Conservation (phyloP, 2,797 vertebrate species). For the Enteromius treurensis region DNA sequence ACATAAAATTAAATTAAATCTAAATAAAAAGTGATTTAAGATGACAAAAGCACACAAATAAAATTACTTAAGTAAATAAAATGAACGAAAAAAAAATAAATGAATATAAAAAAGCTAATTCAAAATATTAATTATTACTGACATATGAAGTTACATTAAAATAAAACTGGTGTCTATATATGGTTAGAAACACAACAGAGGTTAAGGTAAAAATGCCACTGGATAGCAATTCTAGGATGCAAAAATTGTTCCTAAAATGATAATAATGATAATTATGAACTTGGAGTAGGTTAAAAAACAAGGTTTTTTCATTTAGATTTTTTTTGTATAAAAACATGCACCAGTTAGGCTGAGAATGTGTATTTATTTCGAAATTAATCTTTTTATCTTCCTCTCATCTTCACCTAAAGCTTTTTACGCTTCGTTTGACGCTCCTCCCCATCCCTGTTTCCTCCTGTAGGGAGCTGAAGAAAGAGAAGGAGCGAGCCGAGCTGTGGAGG, state of each 20-base stretch:
- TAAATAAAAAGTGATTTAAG: background rate
- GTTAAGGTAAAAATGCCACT: background rate
- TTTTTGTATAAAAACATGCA: background rate
- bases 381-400: background rate
- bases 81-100: background rate
- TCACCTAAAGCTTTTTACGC: background rate
- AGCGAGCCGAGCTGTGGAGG: constrained; percentile 86
- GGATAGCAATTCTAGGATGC: background rate
- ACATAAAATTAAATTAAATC: background rate
- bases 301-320: background rate
- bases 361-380: background rate
- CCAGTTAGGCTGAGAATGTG: background rate
- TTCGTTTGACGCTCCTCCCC: background rate
- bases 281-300: background rate
- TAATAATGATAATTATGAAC: background rate
- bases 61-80: background rate
- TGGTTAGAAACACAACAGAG: background rate
- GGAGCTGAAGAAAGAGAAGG: constrained; percentile 86
- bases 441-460: constrained; percentile 64
- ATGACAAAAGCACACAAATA: background rate
- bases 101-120: background rate
- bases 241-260: background rate
- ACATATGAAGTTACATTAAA: background rate
- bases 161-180: background rate
- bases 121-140: background rate